phyloP scores from a whole-genome alignment of 2,888 invertebrate genomes.

The Nomada ruficornis region DNA sequence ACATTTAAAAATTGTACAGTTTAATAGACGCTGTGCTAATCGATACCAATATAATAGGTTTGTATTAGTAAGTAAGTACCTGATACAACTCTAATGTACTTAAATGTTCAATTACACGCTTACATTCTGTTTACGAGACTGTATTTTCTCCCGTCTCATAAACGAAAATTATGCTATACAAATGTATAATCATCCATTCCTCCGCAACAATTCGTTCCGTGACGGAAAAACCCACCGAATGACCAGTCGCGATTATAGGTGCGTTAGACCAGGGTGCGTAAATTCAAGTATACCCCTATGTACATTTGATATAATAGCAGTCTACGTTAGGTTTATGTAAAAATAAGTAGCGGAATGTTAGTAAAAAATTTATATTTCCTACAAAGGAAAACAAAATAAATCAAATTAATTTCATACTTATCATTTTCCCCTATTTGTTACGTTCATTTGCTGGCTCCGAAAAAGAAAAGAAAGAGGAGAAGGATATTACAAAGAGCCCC shows the following conservation, averaged over 20 bases:
- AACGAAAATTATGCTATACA: slow-evolving; percentile 18
- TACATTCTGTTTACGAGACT: slow-evolving; percentile 17
- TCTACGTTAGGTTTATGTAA: too few species aligned
- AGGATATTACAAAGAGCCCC: not conserved
- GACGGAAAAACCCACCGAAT: not conserved
- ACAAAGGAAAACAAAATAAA: slow-evolving; percentile 19
- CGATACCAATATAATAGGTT: slow-evolving; percentile 16
- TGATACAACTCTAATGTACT: slow-evolving; percentile 45
- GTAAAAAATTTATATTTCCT: slow-evolving; percentile 44
- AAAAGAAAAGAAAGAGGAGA: slow-evolving; percentile 4
- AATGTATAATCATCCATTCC: not conserved
- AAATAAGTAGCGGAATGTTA: slow-evolving; percentile 7
- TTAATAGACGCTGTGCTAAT: slow-evolving; percentile 15
- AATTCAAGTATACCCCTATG: slow-evolving; percentile 9
- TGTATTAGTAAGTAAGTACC: slow-evolving; percentile 49
- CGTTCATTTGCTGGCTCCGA: not conserved
- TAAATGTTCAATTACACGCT: slow-evolving; percentile 32
- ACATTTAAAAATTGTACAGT: slow-evolving; percentile 32
- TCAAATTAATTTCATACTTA: not conserved
- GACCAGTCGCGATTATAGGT: slow-evolving; percentile 1
- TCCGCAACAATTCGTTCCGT: slow-evolving; percentile 1
- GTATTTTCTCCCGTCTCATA: slow-evolving; percentile 2
- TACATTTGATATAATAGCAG: slow-evolving; percentile 19
- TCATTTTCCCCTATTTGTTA: slow-evolving; percentile 6
- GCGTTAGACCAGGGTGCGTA: not conserved